Base-by-base conservation (phyloP, 1,140 invertebrate species). In the Pteromalus puparum region DNA sequence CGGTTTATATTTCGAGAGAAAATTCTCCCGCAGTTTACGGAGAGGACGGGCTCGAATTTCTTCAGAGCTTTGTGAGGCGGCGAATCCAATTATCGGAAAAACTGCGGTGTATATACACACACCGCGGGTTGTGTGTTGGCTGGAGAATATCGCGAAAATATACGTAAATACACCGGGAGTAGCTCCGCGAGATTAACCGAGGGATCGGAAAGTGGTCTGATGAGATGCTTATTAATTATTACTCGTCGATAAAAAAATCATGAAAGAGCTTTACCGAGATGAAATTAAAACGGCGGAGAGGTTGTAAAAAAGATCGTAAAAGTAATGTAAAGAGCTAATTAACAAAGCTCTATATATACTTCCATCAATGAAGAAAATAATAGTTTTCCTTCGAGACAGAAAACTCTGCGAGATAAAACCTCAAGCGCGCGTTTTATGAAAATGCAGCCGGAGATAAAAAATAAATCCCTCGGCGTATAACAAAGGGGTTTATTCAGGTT, bases 21-120 rank as follows among this genome's bases (percentile, higher is more conserved):
- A 42, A 42, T 9, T 42, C 0, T 9, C 10, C 10, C 1, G 38
- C 38, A 42, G 38, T 42, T 10, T 9, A 42, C 21, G 13, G 2
- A 78, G 38, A 65, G 2, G 3, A 21, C n/a, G 30, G 30, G 46
- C 61, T n/a, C 15, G 21, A 68, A 77, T 28, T 76, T 21, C 48
- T 81, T 42, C 13, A 46, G 2, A 46, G 2, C 18, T 48, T 72
- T 73, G 68, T 38, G 30, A 53, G 68, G 9, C 12, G 28, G 26
- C 24, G 28, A 70, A 72, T 72, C 79, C 67, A 70, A 72, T 81
- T 72, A 72, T 81, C 67, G 79, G 67, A 81, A 81, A 9, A 68
- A 68, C 48, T 18, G 48, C 48, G 48, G 48, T 53, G 13, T 53
- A 53, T 48, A 10, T 48, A 48, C 10, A 48, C 13, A 53, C 13